These are phyloP conservation scores for Arion vulgaris DNA, from an alignment of 1,140 invertebrate species.

Conservation along the genomic window DNA sequence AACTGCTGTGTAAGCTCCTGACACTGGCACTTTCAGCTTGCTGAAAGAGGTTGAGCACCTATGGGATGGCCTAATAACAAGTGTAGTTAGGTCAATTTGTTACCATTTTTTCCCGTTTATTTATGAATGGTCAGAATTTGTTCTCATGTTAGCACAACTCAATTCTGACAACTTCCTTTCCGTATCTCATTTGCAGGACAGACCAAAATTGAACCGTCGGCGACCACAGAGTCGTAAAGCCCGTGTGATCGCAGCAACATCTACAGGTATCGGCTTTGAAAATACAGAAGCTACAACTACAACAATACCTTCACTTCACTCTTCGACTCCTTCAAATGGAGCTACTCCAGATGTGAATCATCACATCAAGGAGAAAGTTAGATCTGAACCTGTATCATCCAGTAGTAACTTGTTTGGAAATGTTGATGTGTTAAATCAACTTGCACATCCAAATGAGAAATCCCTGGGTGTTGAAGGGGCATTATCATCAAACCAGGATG, in stretches of 20 bases:
- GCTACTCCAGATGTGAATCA: neutral
- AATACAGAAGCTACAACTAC: neutral
- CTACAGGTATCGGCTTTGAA: slow-evolving; percentile 29
- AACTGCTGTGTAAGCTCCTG: too few species aligned
- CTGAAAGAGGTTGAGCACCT: too few species aligned
- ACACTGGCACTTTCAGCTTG: too few species aligned
- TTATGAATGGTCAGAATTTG: too few species aligned
- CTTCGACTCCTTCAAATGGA: neutral
- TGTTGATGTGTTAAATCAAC: slow-evolving; percentile 29
- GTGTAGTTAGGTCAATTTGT: too few species aligned
- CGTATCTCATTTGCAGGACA: slow-evolving; percentile 10
- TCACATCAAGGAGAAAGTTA: too few species aligned
- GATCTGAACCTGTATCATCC: neutral
- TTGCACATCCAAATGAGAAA: neutral
- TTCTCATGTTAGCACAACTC: too few species aligned
- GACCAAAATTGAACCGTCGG: slow-evolving; percentile 13
- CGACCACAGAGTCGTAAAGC: slow-evolving; percentile 37
- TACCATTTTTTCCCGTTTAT: too few species aligned
- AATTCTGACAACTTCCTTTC: too few species aligned
- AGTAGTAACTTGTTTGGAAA: slow-evolving; percentile 31
- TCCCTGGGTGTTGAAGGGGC: neutral
- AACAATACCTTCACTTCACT: neutral
- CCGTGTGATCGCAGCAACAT: slow-evolving; percentile 8
- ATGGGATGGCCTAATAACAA: too few species aligned
- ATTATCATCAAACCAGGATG: neutral